Base-by-base conservation (phyloP, 1,140 invertebrate genomes). In the Drosophila lacertosa region DNA sequence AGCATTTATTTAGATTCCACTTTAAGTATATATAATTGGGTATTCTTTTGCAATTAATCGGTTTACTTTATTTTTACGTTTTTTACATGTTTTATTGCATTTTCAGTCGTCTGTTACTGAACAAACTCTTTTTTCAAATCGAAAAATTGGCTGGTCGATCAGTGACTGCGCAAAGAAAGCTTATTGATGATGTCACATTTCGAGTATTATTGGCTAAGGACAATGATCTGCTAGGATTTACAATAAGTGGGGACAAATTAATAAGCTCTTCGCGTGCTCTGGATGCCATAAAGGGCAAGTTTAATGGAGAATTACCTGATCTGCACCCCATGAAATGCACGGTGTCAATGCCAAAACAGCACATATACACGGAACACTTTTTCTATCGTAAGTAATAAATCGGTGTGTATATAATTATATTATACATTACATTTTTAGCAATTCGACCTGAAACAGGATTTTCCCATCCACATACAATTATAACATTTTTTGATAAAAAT, bases 401-500 rank as follows among this genome's bases (percentile, higher is more conserved):
- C 6, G 20, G 0, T 39, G 0, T 13, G 1, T 16, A 26, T 40
- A 16, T 37, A 26, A 26, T 11, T 16, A 40, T 11, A 40, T 13
- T 13, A 9, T 26, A 2, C 3, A 59, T 15, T 0, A 1, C 6
- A 40, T 7, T 33, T 74, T 74, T 73, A 95, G 95, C 95, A 35
- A 90, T 95, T 51, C 77, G 90, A 11, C 75, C 86, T 42, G 91
- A 73, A 44, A 77, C 92, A 1, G 74, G 35, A 16, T 90, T 91
- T 44, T 93, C 91, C 7, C 92, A 94, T 82, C 93, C 94, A 5
- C 96, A 98, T 72, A 97, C 96, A 40, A 92, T 96, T 20, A 94
- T 96, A 86, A 79, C 95, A 40, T 93, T 94, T 82, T 94, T 93
- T 78, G 93, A 96, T 80, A 91, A 90, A 10, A 92, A 92, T 18